Conservation (phyloP, 2,113 vertebrate species). For the Hassar affinis region DNA sequence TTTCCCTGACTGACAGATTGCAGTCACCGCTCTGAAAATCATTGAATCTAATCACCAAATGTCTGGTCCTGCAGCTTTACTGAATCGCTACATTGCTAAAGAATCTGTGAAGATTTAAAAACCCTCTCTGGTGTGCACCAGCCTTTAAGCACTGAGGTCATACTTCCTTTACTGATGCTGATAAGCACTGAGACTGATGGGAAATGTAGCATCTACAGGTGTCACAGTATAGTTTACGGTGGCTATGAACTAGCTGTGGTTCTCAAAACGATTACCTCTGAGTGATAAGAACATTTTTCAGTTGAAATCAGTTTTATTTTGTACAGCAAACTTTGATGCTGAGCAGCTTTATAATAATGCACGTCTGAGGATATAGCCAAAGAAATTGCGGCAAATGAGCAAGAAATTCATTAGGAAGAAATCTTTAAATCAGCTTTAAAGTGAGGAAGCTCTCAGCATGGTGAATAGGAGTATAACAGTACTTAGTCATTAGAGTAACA, state of each 20-base stretch:
- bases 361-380: not conserved
- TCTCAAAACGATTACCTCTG: not conserved
- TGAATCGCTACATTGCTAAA: too few relatives aligned
- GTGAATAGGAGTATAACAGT: not conserved
- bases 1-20: too few relatives aligned
- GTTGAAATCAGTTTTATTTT: not conserved
- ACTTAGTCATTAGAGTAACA: not conserved
- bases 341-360: not conserved
- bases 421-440: not conserved
- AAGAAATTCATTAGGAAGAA: not conserved
- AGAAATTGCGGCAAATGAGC: not conserved
- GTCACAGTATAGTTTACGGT: not conserved
- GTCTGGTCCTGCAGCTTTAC: too few relatives aligned
- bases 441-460: not conserved
- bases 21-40: too few relatives aligned
- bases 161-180: not conserved
- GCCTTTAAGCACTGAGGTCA: too few relatives aligned
- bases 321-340: not conserved
- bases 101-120: too few relatives aligned
- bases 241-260: not conserved
- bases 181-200: not conserved
- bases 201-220: not conserved
- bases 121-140: too few relatives aligned
- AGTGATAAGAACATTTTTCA: not conserved
- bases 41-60: too few relatives aligned